These are phyloP conservation scores for Pelvicachromis taeniatus DNA, from an alignment of 2,113 vertebrate species.

Conservation along the genomic window DNA sequence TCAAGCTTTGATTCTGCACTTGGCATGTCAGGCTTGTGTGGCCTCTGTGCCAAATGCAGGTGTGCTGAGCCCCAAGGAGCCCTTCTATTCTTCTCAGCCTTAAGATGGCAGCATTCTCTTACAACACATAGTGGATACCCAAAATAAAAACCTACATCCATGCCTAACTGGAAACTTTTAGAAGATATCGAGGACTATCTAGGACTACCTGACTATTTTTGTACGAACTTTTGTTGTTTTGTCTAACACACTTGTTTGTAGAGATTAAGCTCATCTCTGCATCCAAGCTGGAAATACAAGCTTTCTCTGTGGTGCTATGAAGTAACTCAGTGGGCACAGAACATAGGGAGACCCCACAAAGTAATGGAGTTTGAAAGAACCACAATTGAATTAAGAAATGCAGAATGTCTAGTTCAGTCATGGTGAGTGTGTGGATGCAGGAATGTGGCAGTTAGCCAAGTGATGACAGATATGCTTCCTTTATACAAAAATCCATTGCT, in stretches of 20 bases:
- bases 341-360: background rate
- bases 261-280: background rate
- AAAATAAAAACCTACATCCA: background rate
- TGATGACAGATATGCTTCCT: background rate
- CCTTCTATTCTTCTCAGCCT: slow-evolving; percentile 41
- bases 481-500: background rate
- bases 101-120: slow-evolving; percentile 65
- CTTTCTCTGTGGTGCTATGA: background rate
- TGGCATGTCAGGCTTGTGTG: background rate
- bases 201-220: background rate
- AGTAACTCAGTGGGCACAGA: background rate
- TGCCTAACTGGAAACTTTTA: background rate
- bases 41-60: slow-evolving; percentile 25
- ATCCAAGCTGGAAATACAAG: background rate
- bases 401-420: background rate
- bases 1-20: background rate
- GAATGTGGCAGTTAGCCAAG: background rate
- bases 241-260: background rate
- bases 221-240: background rate
- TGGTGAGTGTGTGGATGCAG: background rate
- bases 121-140: background rate
- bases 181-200: background rate
- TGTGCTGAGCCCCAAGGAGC: background rate
- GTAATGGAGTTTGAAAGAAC: background rate
- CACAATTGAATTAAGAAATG: background rate